Evolutionary conservation across 2,113 vertebrate genomes (phyloP), one percentile per base, ranked within the genome.

Genomic region (Tamias sibiricus): DNA sequence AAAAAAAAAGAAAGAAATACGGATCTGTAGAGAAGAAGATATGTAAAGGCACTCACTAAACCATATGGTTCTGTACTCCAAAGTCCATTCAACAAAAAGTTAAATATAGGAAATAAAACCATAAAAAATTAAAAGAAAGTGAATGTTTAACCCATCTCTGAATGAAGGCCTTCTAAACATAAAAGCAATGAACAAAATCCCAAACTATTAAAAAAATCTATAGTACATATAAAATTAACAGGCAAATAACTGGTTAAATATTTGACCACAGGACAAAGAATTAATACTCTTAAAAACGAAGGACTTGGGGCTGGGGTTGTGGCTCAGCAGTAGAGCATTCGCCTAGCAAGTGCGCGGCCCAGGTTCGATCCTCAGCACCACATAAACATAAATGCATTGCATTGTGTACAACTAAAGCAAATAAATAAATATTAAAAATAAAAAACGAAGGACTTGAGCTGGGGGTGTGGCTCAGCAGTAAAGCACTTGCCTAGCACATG

Each of bases 71-170:
- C 66, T 30, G 49, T 68, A 86, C 35, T 83, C 62, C 68, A 81
- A 90, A 79, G 69, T 83, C 92, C 95, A 74, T 76, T 81, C 35
- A 64, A 93, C 64, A 91, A 87, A 95, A 8, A 88, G 54, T 79
- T 83, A 93, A 81, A 80, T 80, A 90, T 66, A 19, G 42, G 72
- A 64, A 88, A 20, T 69, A 79, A 94, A 92, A 44, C 3, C 8
- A 75, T 37, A 91, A 91, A 93, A 95, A 94, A 90, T 57, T n/a
- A 80, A 92, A 90, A 82, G 10, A 74, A 88, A 94, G n/a, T 75
- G 32, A 90, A 77, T 52, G 87, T 12, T 85, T 79, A 91, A 94
- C 35, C 40, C 64, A 88, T 74, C 44, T 88, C 59, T 75, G 44
- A 16, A 62, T 68, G 30, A 93, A 93, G 68, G 19, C 22, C 68